Conservation (phyloP, 2,888 invertebrate species). For the Oithona nana region DNA sequence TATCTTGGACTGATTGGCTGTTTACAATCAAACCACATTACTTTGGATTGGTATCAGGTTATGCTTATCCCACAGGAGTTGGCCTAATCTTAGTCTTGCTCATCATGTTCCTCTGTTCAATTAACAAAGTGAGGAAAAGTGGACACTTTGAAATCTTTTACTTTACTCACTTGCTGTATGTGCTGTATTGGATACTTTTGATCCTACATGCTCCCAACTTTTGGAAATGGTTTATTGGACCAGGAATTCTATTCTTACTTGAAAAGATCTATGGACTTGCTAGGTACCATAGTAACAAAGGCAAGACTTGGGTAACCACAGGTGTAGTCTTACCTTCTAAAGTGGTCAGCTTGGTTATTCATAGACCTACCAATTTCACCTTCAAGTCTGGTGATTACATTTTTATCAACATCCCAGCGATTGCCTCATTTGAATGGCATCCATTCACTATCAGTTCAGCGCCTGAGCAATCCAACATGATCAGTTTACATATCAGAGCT, state of each 20-base stretch:
- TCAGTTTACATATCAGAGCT: slow-evolving; percentile 81
- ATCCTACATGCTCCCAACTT: slow-evolving; percentile 77
- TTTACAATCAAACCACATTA: too few species aligned
- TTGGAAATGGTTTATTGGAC: slow-evolving; percentile 82
- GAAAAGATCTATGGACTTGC: too few species aligned
- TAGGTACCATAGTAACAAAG: slow-evolving; percentile 34
- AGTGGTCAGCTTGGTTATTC: slow-evolving; percentile 49
- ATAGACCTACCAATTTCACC: slow-evolving; percentile 61
- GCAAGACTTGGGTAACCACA: slow-evolving; percentile 72
- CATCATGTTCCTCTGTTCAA: too few species aligned
- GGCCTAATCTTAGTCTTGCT: too few species aligned
- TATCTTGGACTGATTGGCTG: too few species aligned
- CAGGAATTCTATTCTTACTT: slow-evolving; percentile 55
- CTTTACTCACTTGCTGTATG: slow-evolving; percentile 73
- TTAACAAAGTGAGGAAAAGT: too few species aligned
- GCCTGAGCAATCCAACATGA: slow-evolving; percentile 67
- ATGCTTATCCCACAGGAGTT: too few species aligned
- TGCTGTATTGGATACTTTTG: slow-evolving; percentile 65
- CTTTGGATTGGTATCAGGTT: too few species aligned
- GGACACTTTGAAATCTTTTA: too few species aligned
- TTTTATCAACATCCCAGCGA: slow-evolving; percentile 74
- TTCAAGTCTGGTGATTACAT: slow-evolving; percentile 85
- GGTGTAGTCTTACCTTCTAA: slow-evolving; percentile 68
- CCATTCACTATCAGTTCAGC: slow-evolving; percentile 93
- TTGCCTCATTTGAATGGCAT: slow-evolving; percentile 88